Percentiles rank a stretch among this genome's conserved stretches.
phyloP scores from a whole-genome alignment of 1,140 invertebrate species.

The Drosophila oshimai region DNA sequence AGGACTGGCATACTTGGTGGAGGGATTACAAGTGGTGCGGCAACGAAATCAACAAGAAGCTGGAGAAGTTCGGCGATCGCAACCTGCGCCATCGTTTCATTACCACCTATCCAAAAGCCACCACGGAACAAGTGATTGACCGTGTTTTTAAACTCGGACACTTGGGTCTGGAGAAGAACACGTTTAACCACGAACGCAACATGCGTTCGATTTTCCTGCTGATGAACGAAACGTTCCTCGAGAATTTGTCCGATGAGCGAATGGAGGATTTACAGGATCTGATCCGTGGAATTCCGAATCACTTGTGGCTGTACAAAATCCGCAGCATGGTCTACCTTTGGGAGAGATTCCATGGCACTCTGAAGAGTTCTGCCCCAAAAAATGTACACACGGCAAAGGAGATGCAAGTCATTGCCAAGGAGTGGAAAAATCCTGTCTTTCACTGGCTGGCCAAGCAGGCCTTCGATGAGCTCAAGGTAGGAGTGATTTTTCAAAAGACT shows the following conservation, averaged over 20 bases:
- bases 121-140: background rate
- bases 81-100: constrained; percentile 26
- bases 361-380: background rate
- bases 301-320: constrained; percentile 55
- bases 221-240: constrained; percentile 46
- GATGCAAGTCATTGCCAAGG: background rate
- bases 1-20: constrained; percentile 51
- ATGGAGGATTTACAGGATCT: constrained; percentile 36
- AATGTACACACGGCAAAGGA: background rate
- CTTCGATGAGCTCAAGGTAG: constrained; percentile 54
- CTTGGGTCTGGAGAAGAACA: constrained; percentile 13
- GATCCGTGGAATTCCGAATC: constrained; percentile 45
- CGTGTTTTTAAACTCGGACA: constrained; percentile 3
- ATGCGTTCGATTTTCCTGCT: constrained; percentile 24
- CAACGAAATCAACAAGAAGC: constrained; percentile 30
- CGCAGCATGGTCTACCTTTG: constrained; percentile 51
- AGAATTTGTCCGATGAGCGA: constrained; percentile 1
- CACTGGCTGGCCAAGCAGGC: constrained; percentile 65
- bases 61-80: constrained; percentile 3
- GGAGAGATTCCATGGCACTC: constrained; percentile 11
- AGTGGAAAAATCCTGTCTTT: constrained; percentile 49
- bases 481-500: background rate
- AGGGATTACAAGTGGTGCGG: constrained; percentile 57
- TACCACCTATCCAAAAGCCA: background rate
- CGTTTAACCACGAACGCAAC: background rate